Evolutionary conservation across 35 echinoderm and acorn worm genomes (phyloP).

Genomic region (Anneissia japonica): DNA sequence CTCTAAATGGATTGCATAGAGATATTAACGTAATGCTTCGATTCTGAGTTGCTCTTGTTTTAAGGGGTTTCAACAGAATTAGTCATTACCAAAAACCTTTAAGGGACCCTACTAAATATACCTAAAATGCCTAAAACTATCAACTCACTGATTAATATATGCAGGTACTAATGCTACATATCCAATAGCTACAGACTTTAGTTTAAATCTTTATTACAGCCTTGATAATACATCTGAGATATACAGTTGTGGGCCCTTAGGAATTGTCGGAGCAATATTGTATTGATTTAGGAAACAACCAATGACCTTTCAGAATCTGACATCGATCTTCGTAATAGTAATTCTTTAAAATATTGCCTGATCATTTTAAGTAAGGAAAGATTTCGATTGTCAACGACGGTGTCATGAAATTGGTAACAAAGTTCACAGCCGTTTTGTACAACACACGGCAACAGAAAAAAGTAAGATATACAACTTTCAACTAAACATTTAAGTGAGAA

Average conservation of each 20-base stretch:
- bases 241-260: neutral
- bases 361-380: neutral
- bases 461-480: no score
- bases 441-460: no score
- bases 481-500: no score
- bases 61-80: neutral
- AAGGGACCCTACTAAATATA: neutral
- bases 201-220: neutral
- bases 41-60: neutral
- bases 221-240: neutral
- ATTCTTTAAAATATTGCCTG: neutral
- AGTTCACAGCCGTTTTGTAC: no score
- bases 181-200: neutral
- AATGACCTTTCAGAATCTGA: neutral
- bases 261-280: neutral
- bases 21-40: no score
- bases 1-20: no score
- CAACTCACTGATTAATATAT: neutral
- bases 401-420: no score
- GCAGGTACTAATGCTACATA: neutral
- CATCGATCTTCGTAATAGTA: neutral
- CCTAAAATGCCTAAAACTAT: neutral
- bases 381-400: no score
- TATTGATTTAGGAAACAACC: neutral
- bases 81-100: neutral